Evolutionary conservation across 2,888 invertebrate genomes (phyloP).

Genomic region (Parnassius smintheus): DNA sequence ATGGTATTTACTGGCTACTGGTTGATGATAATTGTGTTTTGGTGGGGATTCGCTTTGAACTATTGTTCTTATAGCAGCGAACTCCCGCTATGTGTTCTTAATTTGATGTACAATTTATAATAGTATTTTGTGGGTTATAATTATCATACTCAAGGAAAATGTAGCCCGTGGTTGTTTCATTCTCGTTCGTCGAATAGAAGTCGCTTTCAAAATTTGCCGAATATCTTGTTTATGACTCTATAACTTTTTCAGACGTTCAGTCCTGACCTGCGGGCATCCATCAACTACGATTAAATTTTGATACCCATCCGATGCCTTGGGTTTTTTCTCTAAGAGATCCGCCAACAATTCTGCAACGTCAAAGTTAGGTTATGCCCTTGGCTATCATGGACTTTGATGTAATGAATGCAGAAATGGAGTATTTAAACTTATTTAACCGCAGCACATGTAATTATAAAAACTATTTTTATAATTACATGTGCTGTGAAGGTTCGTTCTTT

Average conservation of each 20-base stretch:
- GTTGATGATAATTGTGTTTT: conserved; percentile 8
- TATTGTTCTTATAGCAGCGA: background rate
- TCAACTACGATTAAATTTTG: conserved; percentile 98
- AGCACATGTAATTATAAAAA: too few species aligned
- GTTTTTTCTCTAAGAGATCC: conserved; percentile 94
- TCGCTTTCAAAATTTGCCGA: conserved; percentile 91
- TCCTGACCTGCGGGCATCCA: conserved; percentile 96
- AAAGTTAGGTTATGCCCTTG: conserved; percentile 70
- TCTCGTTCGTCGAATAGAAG: conserved; percentile 91
- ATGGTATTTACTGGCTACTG: conserved; percentile 8
- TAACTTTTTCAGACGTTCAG: conserved; percentile 94
- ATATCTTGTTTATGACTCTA: conserved; percentile 95
- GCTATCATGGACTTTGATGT: conserved; percentile 27
- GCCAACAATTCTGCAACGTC: conserved; percentile 91
- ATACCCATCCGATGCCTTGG: conserved; percentile 97
- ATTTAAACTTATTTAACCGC: background rate
- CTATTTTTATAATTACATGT: too few species aligned
- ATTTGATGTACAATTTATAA: conserved; percentile 7
- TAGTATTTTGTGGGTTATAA: conserved; percentile 84
- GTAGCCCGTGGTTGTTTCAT: conserved; percentile 94
- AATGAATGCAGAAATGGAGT: background rate
- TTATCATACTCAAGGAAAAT: conserved; percentile 96
- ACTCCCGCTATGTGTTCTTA: background rate
- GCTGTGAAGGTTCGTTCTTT: too few species aligned
- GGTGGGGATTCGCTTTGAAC: conserved; percentile 11